Evolutionary conservation across 1,140 invertebrate genomes (phyloP).

Genomic region (Euglossa dilemma): DNA sequence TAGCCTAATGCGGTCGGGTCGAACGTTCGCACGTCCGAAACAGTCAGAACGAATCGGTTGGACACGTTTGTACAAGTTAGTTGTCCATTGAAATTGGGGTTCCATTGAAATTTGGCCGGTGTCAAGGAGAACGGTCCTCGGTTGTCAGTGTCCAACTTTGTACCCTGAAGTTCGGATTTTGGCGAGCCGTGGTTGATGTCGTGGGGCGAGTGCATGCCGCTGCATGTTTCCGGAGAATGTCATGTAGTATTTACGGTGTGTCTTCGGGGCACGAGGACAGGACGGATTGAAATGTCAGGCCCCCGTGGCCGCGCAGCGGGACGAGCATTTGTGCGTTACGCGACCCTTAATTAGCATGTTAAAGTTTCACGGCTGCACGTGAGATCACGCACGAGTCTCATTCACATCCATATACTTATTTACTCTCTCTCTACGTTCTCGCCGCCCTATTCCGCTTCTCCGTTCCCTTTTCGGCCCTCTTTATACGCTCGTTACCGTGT

Average conservation of each 20-base stretch:
- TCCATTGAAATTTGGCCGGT: not conserved
- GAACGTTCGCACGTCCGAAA: too few species aligned
- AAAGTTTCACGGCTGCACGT: conserved; percentile 7
- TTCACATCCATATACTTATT: not conserved
- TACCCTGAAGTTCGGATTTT: not conserved
- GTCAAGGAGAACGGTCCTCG: not conserved
- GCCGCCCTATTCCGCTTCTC: too few species aligned
- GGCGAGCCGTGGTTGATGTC: conserved; percentile 5
- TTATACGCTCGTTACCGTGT: not conserved
- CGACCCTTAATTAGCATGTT: conserved; percentile 20
- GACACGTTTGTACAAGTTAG: not conserved
- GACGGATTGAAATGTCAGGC: conserved; percentile 24
- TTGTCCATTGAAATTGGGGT: not conserved
- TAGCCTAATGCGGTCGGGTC: not conserved
- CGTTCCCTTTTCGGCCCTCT: not conserved
- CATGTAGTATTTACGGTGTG: not conserved
- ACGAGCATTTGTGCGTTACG: conserved; percentile 9
- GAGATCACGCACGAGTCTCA: not conserved
- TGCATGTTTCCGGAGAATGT: conserved; percentile 5
- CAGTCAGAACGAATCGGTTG: not conserved
- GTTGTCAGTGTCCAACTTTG: not conserved
- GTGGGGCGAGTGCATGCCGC: not conserved
- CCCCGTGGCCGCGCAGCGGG: not conserved
- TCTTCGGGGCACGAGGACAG: not conserved
- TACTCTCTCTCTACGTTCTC: too few species aligned